Percentiles rank a stretch among this genome's conserved stretches.
These are phyloP conservation scores for Patella caerulea DNA, from an alignment of 2,888 invertebrate genomes.

Conservation along the genomic window DNA sequence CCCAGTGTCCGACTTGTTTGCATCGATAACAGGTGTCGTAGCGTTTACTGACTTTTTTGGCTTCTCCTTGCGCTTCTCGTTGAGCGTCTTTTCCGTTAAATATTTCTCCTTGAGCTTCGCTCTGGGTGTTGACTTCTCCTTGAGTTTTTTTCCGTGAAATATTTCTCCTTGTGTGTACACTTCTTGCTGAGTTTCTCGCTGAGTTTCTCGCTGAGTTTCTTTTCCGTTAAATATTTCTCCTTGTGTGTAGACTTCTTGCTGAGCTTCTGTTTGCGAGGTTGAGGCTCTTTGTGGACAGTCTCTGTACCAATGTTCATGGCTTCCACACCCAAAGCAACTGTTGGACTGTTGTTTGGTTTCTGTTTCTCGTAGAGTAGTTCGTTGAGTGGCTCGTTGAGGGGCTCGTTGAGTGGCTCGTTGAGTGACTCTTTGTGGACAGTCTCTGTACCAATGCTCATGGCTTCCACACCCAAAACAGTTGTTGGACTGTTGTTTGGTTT, in stretches of 20 bases:
- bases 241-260: no score
- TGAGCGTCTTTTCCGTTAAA: not conserved
- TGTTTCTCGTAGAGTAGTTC: no score
- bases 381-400: no score
- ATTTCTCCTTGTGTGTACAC: no score
- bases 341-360: not conserved
- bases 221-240: no score
- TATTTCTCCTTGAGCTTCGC: not conserved
- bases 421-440: not conserved
- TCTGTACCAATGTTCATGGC: not conserved
- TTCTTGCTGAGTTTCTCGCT: no score
- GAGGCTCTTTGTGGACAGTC: no score
- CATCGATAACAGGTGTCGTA: not conserved
- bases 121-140: no score
- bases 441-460: not conserved
- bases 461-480: not conserved
- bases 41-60: not conserved
- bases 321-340: not conserved
- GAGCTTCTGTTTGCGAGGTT: no score
- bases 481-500: no score
- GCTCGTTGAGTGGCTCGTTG: not conserved
- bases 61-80: not conserved
- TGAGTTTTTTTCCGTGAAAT: no score
- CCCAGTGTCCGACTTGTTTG: not conserved
- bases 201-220: no score